phyloP scores from a whole-genome alignment of 2,888 invertebrate genomes.

The Caenorhabditis sp. region DNA sequence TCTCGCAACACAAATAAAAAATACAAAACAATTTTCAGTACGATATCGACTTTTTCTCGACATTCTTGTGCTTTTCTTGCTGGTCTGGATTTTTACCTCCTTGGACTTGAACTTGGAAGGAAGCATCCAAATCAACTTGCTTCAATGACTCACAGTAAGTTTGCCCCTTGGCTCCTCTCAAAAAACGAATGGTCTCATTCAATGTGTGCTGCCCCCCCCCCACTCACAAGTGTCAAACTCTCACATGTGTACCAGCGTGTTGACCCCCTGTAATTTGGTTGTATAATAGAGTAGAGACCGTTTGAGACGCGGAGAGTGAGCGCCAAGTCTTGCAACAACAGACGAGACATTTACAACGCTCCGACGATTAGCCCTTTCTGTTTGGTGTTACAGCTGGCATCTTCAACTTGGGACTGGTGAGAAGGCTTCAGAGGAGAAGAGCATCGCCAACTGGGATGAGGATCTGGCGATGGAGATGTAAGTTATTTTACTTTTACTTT shows the following conservation, averaged over 20 bases:
- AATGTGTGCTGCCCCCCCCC: too few relatives aligned
- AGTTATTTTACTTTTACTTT: slow-evolving; percentile 9
- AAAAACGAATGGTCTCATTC: too few relatives aligned
- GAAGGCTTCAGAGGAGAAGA: slow-evolving; percentile 9
- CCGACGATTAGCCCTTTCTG: slow-evolving; percentile 5
- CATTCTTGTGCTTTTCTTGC: too few relatives aligned
- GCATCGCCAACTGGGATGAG: slow-evolving; percentile 37
- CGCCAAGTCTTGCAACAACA: too few relatives aligned
- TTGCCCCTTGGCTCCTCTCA: background rate
- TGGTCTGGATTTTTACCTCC: too few relatives aligned
- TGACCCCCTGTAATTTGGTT: slow-evolving; percentile 55
- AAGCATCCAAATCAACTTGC: too few relatives aligned
- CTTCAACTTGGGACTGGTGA: slow-evolving; percentile 10
- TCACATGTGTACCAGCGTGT: slow-evolving; percentile 13
- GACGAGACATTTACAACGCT: slow-evolving; percentile 28
- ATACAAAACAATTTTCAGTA: too few relatives aligned
- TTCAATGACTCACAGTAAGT: background rate
- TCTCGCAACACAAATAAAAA: too few relatives aligned
- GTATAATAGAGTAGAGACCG: slow-evolving; percentile 47
- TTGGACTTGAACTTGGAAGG: too few relatives aligned
- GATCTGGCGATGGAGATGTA: slow-evolving; percentile 47
- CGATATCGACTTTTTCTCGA: too few relatives aligned
- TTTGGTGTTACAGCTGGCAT: slow-evolving; percentile 56
- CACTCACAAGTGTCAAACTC: background rate
- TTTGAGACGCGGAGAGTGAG: slow-evolving; percentile 24